Conservation (phyloP, 2,113 vertebrate genomes). For the Hystrix cristata region DNA sequence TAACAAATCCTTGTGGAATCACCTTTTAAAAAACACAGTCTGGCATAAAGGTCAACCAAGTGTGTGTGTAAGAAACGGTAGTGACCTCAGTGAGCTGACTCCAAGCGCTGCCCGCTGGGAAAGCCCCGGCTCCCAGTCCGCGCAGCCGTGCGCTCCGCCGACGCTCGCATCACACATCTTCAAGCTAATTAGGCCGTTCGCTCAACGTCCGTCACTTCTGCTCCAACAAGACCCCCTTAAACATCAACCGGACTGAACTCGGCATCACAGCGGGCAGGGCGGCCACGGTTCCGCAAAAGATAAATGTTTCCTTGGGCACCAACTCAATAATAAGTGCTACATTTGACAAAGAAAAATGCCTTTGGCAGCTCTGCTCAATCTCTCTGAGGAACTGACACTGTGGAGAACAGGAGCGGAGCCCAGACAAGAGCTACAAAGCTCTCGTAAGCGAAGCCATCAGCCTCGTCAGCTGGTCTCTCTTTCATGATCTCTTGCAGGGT, state of each 20-base stretch:
- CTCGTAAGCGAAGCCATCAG: conserved; percentile 86
- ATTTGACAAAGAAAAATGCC: conserved; percentile 88
- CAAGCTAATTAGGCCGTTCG: conserved; percentile 86
- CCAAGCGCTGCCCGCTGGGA: conserved; percentile 66
- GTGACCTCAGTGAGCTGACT: conserved; percentile 33
- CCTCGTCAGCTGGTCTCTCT: conserved; percentile 84
- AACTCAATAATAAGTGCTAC: conserved; percentile 88
- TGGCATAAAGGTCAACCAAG: conserved; percentile 64
- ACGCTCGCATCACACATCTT: conserved; percentile 83
- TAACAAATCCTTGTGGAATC: conserved; percentile 1
- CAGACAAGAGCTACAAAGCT: conserved; percentile 86
- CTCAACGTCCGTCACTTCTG: conserved; percentile 74
- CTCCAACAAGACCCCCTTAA: conserved; percentile 80
- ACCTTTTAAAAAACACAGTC: conserved; percentile 31
- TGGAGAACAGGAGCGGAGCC: conserved; percentile 74
- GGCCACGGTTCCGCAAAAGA: conserved; percentile 81
- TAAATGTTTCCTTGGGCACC: conserved; percentile 85
- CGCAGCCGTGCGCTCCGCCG: conserved; percentile 76
- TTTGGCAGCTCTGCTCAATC: conserved; percentile 83
- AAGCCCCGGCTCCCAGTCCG: conserved; percentile 69
- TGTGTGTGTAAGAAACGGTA: conserved; percentile 27
- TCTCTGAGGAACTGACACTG: conserved; percentile 87
- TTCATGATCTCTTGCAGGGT: conserved; percentile 81
- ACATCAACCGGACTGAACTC: conserved; percentile 79
- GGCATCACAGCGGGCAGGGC: conserved; percentile 76